Conservation (phyloP, 2,113 vertebrate genomes). For the Lethenteron camtschaticum region DNA sequence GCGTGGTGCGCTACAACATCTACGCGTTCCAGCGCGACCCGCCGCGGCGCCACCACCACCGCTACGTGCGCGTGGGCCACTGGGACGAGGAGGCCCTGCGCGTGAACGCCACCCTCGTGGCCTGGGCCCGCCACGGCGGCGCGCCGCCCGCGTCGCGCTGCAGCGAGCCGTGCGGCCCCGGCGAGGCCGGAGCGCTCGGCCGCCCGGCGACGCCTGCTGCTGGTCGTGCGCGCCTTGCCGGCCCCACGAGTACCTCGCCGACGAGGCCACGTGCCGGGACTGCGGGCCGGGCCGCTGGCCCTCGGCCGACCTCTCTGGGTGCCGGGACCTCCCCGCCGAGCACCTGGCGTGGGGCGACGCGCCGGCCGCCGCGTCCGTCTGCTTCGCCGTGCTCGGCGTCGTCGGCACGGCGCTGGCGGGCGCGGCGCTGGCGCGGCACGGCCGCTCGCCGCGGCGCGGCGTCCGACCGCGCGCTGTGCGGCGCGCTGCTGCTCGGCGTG, state of each 20-base stretch:
- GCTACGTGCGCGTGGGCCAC: constrained; percentile 68
- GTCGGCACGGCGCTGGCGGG: constrained; percentile 61
- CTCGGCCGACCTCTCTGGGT: constrained; percentile 48
- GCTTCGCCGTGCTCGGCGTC: constrained; percentile 75
- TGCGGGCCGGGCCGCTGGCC: constrained; percentile 83
- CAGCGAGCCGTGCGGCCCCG: not conserved
- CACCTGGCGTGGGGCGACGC: constrained; percentile 95
- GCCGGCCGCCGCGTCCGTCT: constrained; percentile 90
- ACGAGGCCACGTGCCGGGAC: constrained; percentile 77
- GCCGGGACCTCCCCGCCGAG: constrained; percentile 80
- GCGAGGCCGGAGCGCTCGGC: constrained; percentile 21
- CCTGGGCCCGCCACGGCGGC: constrained; percentile 40
- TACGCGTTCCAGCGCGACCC: constrained; percentile 67
- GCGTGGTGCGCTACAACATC: constrained; percentile 78
- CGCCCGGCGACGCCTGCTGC: constrained; percentile 91
- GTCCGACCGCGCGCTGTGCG: constrained; percentile 83
- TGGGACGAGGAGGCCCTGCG: constrained; percentile 63
- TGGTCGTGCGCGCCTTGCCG: constrained; percentile 97
- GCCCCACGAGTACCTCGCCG: constrained; percentile 60
- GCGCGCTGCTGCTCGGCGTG: constrained; percentile 74
- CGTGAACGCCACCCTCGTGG: constrained; percentile 48
- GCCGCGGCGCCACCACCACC: constrained; percentile 27
- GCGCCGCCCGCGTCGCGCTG: not conserved
- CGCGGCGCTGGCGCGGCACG: constrained; percentile 69
- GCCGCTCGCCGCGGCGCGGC: constrained; percentile 90